Evolutionary conservation across 2,113 vertebrate species (phyloP).

Genomic region (Silurus meridionalis): DNA sequence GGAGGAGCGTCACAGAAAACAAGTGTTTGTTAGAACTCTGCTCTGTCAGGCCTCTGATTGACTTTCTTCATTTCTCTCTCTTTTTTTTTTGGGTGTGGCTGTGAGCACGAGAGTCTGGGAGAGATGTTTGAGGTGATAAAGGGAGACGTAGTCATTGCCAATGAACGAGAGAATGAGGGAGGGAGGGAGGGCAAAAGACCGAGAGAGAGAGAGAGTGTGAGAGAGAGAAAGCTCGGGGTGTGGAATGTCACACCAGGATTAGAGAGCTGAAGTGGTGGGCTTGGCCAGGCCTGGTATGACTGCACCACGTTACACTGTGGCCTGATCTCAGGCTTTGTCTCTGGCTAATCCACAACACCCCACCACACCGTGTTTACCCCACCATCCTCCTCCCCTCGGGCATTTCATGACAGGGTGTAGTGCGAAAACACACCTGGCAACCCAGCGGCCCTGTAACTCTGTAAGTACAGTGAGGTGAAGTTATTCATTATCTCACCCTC

Average conservation of each 20-base stretch:
- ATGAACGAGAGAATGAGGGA: not conserved
- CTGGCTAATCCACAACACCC: not conserved
- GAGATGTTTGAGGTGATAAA: not conserved
- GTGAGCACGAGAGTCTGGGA: not conserved
- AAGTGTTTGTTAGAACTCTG: conserved; percentile 19
- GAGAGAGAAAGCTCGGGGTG: conserved; percentile 32
- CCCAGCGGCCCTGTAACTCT: not conserved
- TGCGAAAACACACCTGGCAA: not conserved
- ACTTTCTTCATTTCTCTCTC: not conserved
- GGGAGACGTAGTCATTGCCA: not conserved
- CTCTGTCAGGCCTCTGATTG: conserved; percentile 26
- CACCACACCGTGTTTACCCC: not conserved
- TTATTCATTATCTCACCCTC: conserved; percentile 39
- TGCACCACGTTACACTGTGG: not conserved
- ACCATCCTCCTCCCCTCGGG: not conserved
- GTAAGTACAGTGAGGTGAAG: conserved; percentile 18
- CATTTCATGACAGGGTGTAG: not conserved
- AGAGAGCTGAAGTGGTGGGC: conserved; percentile 13
- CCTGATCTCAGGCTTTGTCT: not conserved
- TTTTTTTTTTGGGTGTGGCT: conserved; percentile 27
- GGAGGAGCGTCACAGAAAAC: conserved; percentile 26
- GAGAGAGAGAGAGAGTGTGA: not conserved
- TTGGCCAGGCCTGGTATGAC: conserved; percentile 18
- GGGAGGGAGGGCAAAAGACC: not conserved
- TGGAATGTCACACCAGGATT: conserved; percentile 56